These are phyloP conservation scores for Erebia epiphron DNA, from an alignment of 2,888 invertebrate genomes.

Conservation along the genomic window DNA sequence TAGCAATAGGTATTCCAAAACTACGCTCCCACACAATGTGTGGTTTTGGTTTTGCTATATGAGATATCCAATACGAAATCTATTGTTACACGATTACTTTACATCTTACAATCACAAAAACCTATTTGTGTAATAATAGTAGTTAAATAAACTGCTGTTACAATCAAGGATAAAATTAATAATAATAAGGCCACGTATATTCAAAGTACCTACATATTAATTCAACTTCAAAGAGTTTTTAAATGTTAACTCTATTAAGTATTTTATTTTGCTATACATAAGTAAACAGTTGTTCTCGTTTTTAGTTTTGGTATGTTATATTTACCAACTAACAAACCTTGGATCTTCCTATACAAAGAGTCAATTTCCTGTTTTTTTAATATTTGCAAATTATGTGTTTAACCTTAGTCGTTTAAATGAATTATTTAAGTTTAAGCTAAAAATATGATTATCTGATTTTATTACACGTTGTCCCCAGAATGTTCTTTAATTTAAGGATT, in stretches of 20 bases:
- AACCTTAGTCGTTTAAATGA: background rate
- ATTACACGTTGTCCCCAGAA: too few relatives aligned
- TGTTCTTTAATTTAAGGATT: too few relatives aligned
- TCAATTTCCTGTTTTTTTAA: constrained; percentile 12
- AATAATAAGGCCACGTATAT: constrained; percentile 1
- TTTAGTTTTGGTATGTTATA: background rate
- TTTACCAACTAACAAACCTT: background rate
- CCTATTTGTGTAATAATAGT: constrained; percentile 24
- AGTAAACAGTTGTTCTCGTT: background rate
- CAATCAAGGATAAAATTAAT: constrained; percentile 16
- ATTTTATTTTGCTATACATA: background rate
- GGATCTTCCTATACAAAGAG: constrained; percentile 1
- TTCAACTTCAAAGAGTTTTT: background rate
- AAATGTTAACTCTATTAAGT: background rate
- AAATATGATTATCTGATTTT: too few relatives aligned
- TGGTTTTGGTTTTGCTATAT: constrained; percentile 32
- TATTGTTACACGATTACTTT: constrained; percentile 30
- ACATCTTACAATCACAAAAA: constrained; percentile 26
- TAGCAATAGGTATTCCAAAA: constrained; percentile 15
- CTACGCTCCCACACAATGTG: constrained; percentile 19
- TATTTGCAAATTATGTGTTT: background rate
- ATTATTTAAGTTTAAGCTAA: too few relatives aligned
- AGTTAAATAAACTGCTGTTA: constrained; percentile 7
- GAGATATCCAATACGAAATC: constrained; percentile 31
- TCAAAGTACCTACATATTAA: background rate